Conservation (phyloP, 2,797 vertebrate genomes). For the Taenioides sp. region DNA sequence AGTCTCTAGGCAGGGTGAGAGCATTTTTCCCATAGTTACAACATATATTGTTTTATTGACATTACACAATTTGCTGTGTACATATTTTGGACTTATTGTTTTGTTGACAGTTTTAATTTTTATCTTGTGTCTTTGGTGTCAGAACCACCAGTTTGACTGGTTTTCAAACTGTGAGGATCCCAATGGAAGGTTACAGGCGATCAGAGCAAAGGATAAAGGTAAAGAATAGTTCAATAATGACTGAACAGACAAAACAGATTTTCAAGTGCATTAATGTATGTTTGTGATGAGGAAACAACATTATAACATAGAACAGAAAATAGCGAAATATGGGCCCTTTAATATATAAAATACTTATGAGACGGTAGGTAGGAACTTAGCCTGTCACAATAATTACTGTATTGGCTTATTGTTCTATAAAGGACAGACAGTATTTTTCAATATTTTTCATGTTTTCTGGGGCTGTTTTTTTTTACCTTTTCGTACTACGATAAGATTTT, state of each 20-base stretch:
- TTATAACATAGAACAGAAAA: no score
- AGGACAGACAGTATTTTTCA: no score
- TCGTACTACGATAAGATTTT: background rate
- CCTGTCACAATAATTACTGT: no score
- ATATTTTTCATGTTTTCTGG: no score
- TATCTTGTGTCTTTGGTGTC: constrained; percentile 35
- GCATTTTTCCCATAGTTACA: background rate
- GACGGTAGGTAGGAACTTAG: no score
- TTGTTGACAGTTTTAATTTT: background rate
- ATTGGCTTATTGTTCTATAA: no score
- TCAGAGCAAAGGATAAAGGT: constrained; percentile 90
- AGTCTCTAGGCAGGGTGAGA: constrained; percentile 74
- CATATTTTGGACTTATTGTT: no score
- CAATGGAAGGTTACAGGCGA: constrained; percentile 72
- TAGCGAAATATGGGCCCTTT: no score
- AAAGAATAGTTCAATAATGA: constrained; percentile 9
- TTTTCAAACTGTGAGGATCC: constrained; percentile 83
- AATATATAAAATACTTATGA: no score
- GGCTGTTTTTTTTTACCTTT: no score
- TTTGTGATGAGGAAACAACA: no score
- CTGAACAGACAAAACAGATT: background rate
- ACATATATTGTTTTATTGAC: background rate
- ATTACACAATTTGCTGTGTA: no score
- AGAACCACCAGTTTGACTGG: constrained; percentile 79
- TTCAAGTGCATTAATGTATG: background rate